Conservation (phyloP, 2,113 vertebrate genomes). For the Pygoscelis antarcticus region DNA sequence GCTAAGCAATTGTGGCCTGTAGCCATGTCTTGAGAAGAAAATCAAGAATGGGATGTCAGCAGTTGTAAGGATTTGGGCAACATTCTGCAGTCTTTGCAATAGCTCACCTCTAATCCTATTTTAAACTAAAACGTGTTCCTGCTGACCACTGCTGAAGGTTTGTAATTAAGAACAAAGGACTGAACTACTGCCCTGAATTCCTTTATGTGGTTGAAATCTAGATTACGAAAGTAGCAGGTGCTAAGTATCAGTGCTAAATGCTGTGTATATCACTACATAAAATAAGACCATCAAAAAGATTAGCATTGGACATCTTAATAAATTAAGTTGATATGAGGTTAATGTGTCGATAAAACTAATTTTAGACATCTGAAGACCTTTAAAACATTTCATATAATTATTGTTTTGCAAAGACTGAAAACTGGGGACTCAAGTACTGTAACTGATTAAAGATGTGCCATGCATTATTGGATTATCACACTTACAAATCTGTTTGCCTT, state of each 20-base stretch:
- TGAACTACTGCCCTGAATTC: slow-evolving; percentile 81
- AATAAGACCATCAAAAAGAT: slow-evolving; percentile 80
- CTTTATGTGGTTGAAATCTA: slow-evolving; percentile 83
- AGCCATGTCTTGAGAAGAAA: slow-evolving; percentile 84
- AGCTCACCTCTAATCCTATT: slow-evolving; percentile 84
- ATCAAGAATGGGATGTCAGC: slow-evolving; percentile 80
- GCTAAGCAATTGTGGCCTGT: slow-evolving; percentile 83
- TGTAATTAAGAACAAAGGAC: slow-evolving; percentile 84
- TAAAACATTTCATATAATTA: slow-evolving; percentile 84
- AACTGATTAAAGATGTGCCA: slow-evolving; percentile 82
- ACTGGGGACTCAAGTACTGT: slow-evolving; percentile 82
- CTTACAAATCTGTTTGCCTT: slow-evolving; percentile 77
- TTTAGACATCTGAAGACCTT: slow-evolving; percentile 83
- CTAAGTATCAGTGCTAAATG: slow-evolving; percentile 86
- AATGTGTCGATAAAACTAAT: slow-evolving; percentile 84
- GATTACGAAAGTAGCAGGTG: slow-evolving; percentile 84
- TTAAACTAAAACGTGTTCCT: slow-evolving; percentile 82
- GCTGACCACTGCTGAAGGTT: slow-evolving; percentile 81
- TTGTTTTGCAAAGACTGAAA: slow-evolving; percentile 83
- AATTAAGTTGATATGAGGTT: slow-evolving; percentile 85
- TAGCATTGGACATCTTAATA: slow-evolving; percentile 85
- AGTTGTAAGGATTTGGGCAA: slow-evolving; percentile 79
- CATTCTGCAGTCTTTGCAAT: slow-evolving; percentile 83
- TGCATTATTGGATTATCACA: slow-evolving; percentile 81
- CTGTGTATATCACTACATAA: slow-evolving; percentile 84